These are phyloP conservation scores for Silurus glanis DNA, from an alignment of 2,113 vertebrate genomes.

Conservation along the genomic window DNA sequence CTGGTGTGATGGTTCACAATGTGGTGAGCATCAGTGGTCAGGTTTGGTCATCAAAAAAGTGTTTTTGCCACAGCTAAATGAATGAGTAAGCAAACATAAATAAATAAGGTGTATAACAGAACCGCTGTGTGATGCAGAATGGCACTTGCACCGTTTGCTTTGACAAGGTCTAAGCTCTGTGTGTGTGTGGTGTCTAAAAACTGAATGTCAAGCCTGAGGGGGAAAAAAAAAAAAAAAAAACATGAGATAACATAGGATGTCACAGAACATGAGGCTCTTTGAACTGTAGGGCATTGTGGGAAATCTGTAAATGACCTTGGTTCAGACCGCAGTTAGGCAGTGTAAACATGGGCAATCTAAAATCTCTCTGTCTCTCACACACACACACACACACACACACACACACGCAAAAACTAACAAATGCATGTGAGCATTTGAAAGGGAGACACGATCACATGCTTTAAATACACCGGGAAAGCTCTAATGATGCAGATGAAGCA, in stretches of 20 bases:
- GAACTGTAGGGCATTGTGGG: conserved; percentile 42
- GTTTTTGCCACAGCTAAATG: neutral
- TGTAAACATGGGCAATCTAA: conserved; percentile 13
- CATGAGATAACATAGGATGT: conserved; percentile 38
- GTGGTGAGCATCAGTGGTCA: neutral
- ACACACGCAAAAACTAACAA: neutral
- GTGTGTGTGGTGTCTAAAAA: conserved; percentile 9
- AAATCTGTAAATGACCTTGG: conserved; percentile 33
- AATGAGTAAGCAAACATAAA: neutral
- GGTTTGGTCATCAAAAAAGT: neutral
- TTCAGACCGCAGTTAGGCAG: conserved; percentile 32
- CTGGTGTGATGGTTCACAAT: neutral
- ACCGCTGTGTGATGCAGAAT: conserved; percentile 20
- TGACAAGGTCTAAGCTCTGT: neutral
- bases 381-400: neutral
- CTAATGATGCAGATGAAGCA: neutral
- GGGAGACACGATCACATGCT: neutral
- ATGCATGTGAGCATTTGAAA: no score
- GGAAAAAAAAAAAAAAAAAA: conserved; percentile 36
- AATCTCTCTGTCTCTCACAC: neutral
- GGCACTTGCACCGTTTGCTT: neutral
- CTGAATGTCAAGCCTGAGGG: conserved; percentile 28
- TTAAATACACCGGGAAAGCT: neutral
- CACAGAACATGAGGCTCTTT: conserved; percentile 35
- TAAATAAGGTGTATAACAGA: neutral